Conservation (phyloP, 92 coral and sea anemone species). For the Paragorgia papillata region DNA sequence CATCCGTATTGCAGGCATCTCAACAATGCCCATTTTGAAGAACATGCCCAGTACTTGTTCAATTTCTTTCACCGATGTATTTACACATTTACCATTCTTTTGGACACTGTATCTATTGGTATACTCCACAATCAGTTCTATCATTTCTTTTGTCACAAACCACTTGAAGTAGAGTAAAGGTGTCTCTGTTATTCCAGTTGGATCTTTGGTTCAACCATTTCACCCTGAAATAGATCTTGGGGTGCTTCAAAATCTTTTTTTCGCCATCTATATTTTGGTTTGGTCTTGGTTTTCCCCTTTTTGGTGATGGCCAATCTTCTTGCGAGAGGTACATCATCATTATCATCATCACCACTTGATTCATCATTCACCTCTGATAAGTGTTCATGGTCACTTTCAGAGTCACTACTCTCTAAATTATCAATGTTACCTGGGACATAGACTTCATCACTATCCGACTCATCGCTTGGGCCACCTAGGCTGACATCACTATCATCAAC, state of each 20-base stretch:
- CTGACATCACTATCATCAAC: conserved; percentile 14
- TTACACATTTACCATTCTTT: not conserved
- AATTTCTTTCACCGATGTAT: too few species aligned
- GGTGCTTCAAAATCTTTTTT: too few species aligned
- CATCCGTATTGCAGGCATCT: conserved; percentile 6
- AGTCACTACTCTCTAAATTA: conserved; percentile 4
- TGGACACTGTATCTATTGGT: conserved; percentile 8
- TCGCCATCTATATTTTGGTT: too few species aligned
- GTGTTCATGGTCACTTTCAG: too few species aligned
- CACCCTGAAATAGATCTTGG: not conserved
- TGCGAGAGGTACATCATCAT: conserved; percentile 25
- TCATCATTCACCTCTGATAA: conserved; percentile 10
- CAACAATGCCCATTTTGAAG: too few species aligned
- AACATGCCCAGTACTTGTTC: too few species aligned
- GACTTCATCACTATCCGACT: too few species aligned
- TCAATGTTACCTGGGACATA: not conserved
- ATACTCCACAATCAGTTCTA: conserved; percentile 10
- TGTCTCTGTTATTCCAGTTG: not conserved
- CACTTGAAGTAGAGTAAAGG: not conserved
- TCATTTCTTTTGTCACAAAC: not conserved
- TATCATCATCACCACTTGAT: conserved; percentile 11
- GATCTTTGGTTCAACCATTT: not conserved
- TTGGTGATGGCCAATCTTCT: conserved; percentile 11
- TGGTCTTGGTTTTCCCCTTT: conserved; percentile 8
- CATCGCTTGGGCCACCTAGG: too few species aligned